Evolutionary conservation across 2,888 invertebrate genomes (phyloP), one percentile per base, ranked within the genome.

Genomic region (Drymonia ruficornis): DNA sequence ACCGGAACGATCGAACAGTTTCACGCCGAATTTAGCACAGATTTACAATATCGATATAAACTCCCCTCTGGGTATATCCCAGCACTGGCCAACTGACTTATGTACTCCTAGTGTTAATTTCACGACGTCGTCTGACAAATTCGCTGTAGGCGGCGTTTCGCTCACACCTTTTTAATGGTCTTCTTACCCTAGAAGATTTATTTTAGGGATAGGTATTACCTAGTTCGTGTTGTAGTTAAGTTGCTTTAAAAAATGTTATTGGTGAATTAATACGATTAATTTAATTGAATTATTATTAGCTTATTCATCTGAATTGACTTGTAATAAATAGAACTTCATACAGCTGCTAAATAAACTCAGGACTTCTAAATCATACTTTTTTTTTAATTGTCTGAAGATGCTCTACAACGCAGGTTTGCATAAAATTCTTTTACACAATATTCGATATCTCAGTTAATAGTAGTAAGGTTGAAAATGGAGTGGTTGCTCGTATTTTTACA

Each of bases 91-190:
- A 53, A 60, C 75, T 84, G 83, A 86, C 83, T 88, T 88, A 87
- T 83, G 83, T 86, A 84, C 85, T 70, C 75, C 72, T 78, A 81
- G 86, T 88, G 89, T 89, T 88, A 87, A 89, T 89, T 87, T 87
- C 83, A 78, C 74, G 79, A 77, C 75, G 82, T 76, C 76, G 79
- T 72, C 82, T 84, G 85, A 88, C 86, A 87, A 88, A 84, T 86
- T 84, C 75, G 80, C 84, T 76, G 55, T 74, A 76, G 82, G 84
- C 81, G 71, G 65, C 65, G 70, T 61, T 65, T 69, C 65, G 61
- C 75, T 78, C 77, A 75, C 76, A 77, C 80, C 74, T 76, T 78
- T 80, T 77, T 80, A 81, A 80, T 79, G 70, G 72, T 65, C 55
- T 63, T 68, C 55, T 56, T 69, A 64, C 65, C 72, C 68, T 63